phyloP scores from a whole-genome alignment of 2,888 invertebrate genomes.

The Perizoma flavofasciatum region DNA sequence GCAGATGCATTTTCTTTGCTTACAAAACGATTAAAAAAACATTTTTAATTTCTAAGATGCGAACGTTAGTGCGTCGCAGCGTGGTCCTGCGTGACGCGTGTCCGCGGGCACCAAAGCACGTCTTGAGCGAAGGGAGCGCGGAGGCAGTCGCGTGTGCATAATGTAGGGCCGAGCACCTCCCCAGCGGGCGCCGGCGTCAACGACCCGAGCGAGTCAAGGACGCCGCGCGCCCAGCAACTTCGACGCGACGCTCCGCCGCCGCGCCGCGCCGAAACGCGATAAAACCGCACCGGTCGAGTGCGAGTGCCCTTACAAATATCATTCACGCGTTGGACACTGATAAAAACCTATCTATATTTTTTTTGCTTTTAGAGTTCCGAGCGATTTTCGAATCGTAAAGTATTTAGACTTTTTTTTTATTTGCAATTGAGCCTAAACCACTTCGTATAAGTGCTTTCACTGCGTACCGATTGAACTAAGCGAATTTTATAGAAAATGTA shows the following conservation, averaged over 20 bases:
- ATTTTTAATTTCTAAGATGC: slow-evolving; percentile 7
- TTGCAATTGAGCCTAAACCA: no score
- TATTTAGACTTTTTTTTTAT: no score
- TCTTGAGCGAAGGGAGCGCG: slow-evolving; percentile 57
- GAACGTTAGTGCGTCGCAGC: slow-evolving; percentile 15
- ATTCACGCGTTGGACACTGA: slow-evolving; percentile 15
- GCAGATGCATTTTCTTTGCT: no score
- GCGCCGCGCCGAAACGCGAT: slow-evolving; percentile 40
- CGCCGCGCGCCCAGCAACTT: slow-evolving; percentile 60
- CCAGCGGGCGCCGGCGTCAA: slow-evolving; percentile 70
- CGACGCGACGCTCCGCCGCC: slow-evolving; percentile 23
- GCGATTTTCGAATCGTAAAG: background rate
- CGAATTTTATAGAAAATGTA: background rate
- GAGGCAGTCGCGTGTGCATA: slow-evolving; percentile 68
- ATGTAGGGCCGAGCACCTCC: slow-evolving; percentile 62
- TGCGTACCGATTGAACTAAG: background rate
- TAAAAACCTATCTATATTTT: slow-evolving; percentile 13
- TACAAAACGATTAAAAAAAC: background rate
- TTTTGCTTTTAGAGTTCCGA: slow-evolving; percentile 9
- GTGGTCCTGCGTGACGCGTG: slow-evolving; percentile 48
- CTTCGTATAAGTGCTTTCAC: no score
- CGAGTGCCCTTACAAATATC: slow-evolving; percentile 23
- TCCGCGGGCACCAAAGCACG: slow-evolving; percentile 50
- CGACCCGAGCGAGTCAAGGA: slow-evolving; percentile 73
- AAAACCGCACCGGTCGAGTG: slow-evolving; percentile 45